phyloP scores from a whole-genome alignment of 1,140 invertebrate species.

The Zaprionus ornatus region DNA sequence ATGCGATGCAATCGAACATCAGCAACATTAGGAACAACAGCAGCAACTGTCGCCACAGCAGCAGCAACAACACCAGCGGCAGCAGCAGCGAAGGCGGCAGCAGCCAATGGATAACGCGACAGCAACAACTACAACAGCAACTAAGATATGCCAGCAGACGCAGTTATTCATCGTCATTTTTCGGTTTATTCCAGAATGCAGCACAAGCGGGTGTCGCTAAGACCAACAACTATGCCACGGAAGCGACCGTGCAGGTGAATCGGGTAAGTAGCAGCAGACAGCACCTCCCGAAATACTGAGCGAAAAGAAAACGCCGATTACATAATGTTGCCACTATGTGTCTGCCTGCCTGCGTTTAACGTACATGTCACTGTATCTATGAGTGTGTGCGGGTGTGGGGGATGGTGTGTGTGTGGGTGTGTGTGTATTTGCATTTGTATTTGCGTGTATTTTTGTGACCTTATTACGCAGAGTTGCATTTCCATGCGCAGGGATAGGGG shows the following conservation, averaged over 20 bases:
- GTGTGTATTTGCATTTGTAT: constrained; percentile 3
- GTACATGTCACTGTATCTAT: constrained; percentile 7
- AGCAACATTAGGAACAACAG: constrained; percentile 20
- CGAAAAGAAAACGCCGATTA: constrained; percentile 50
- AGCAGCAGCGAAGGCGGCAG: constrained; percentile 31
- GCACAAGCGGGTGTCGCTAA: constrained; percentile 73
- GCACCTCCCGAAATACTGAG: background rate
- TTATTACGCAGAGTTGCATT: constrained; percentile 67
- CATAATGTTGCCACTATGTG: constrained; percentile 60
- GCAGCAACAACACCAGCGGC: constrained; percentile 12
- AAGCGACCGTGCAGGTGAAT: constrained; percentile 81
- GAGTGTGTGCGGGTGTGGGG: background rate
- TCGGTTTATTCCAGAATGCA: constrained; percentile 83
- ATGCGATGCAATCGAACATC: constrained; percentile 14
- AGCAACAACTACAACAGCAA: constrained; percentile 37
- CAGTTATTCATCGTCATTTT: constrained; percentile 83
- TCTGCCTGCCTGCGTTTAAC: constrained; percentile 9
- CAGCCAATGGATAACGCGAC: constrained; percentile 16
- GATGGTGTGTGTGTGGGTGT: constrained; percentile 7
- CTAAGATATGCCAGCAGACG: constrained; percentile 45
- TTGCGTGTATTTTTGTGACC: constrained; percentile 11
- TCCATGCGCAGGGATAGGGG: background rate
- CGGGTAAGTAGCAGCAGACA: constrained; percentile 53
- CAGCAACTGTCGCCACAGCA: background rate
- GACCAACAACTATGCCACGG: constrained; percentile 82